Base-by-base conservation (phyloP, 2,797 vertebrate genomes). In the Poecilia picta region DNA sequence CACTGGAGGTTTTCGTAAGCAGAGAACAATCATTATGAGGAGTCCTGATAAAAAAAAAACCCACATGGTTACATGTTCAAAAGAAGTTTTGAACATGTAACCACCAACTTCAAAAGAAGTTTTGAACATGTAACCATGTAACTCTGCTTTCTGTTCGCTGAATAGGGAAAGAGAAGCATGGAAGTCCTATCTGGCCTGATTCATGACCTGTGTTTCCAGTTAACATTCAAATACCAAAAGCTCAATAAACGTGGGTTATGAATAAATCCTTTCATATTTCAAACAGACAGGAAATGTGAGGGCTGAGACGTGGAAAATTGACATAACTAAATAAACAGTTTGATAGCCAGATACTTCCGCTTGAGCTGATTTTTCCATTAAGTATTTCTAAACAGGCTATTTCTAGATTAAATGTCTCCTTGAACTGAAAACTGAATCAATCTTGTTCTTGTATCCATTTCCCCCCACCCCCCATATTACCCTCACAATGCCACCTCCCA, bases 191-290 rank as follows among this genome's bases (percentile, higher is more conserved):
- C 3, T 20, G 20, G 39, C 33, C 75, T 41, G 36, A 64, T 31
- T 62, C 70, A 71, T 23, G 43, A 13, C 43, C 51, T 77, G 80
- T 43, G 57, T 31, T 75, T 62, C 49, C 47, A 16, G 78, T 11
- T 59, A 20, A 75, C 66, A 74, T 74, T 84, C 31, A 78, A 85
- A 57, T 41, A 73, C 76, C 28, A 83, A 86, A n/a, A 66, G 47
- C 68, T 41, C 53, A 36, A 3, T 76, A 79, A 55, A 66, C 81
- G 57, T 81, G 66, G 86, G 75, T 77, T 51, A 84, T 81, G 83
- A 72, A 89, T 83, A 77, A 83, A 81, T 74, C 76, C 55, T 89
- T 89, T 88, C 75, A 88, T 76, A 71, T 79, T 84, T 86, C 55
- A 78, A 51, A 81, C 72, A 11, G 46, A 81, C 83, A 84, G 92